Evolutionary conservation across 2,888 invertebrate species (phyloP), one percentile per base, ranked within the genome.

Genomic region (Fabriciana adippe): DNA sequence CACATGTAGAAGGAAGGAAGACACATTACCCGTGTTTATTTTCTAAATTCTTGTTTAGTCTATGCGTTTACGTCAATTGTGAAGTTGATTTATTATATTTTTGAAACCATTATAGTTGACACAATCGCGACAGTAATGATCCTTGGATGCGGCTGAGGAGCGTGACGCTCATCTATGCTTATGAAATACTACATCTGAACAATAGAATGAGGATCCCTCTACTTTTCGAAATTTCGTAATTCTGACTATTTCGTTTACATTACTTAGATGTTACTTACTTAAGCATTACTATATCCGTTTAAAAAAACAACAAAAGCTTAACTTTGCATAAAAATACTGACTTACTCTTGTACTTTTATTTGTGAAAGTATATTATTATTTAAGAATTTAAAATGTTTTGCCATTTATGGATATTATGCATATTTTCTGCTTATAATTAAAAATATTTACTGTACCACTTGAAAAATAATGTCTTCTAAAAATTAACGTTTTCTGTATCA

Each of bases 131-230:
- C 55, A 62, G 48, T 68, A 68, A 71, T 65, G 75, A 76, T 83
- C 81, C 81, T 81, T 80, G 78, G 78, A 83, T 83, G 80, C 77
- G 81, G 76, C 77, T 59, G 81, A 74, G 75, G 68, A 82, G 81
- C 85, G 83, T 88, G 80, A 88, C 85, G 82, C 68, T 76, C 73
- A 76, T 73, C 73, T 41, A 70, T 64, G 48, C 79, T 89, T 89
- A 83, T 87, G 82, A 88, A 86, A 88, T 75, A 75, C 77, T 82
- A 81, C 81, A 80, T 81, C 74, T 73, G 70, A 83, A 90, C 90
- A 89, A 90, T 88, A 76, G 84, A 85, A 85, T 83, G 81, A 84
- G 79, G 81, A 81, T 80, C 79, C 80, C 81, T 41, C 11, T 78
- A 80, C 78, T 83, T 75, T 76, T 76, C 76, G 55, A 77, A 75